Evolutionary conservation across 2,113 vertebrate species (phyloP).

Genomic region (Pterocles orientalis): DNA sequence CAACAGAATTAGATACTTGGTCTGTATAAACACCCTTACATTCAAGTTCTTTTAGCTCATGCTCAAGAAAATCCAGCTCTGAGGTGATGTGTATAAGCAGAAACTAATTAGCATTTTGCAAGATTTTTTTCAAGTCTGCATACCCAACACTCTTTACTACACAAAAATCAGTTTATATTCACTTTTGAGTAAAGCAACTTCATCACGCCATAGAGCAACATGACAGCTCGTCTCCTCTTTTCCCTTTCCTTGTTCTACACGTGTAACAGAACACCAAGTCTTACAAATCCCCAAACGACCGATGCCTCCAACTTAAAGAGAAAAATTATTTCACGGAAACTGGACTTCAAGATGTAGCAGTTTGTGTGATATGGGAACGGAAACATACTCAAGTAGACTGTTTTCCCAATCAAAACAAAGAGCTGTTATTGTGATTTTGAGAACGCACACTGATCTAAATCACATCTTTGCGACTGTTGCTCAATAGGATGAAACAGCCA

Average conservation of each 20-base stretch:
- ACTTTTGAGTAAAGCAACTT: not conserved
- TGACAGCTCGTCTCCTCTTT: not conserved
- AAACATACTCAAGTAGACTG: not conserved
- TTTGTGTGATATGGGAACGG: not conserved
- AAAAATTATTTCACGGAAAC: not conserved
- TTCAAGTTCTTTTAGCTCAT: not conserved
- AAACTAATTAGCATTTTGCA: not conserved
- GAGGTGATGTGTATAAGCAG: not conserved
- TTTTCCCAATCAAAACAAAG: not conserved
- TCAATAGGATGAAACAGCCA: not conserved
- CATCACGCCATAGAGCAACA: not conserved
- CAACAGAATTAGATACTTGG: constrained; percentile 17
- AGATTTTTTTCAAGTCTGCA: not conserved
- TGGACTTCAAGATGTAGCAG: not conserved
- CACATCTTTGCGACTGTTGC: not conserved
- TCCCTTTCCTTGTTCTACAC: not conserved
- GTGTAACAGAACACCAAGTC: not conserved
- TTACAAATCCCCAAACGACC: not conserved
- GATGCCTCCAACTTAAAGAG: not conserved
- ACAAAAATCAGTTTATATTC: not conserved
- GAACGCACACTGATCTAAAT: not conserved
- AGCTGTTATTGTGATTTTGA: not conserved
- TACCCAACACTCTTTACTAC: not conserved
- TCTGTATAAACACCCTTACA: not conserved
- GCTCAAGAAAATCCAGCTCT: not conserved